Evolutionary conservation across 2,888 invertebrate species (phyloP).

Genomic region (Coelinius sp.): DNA sequence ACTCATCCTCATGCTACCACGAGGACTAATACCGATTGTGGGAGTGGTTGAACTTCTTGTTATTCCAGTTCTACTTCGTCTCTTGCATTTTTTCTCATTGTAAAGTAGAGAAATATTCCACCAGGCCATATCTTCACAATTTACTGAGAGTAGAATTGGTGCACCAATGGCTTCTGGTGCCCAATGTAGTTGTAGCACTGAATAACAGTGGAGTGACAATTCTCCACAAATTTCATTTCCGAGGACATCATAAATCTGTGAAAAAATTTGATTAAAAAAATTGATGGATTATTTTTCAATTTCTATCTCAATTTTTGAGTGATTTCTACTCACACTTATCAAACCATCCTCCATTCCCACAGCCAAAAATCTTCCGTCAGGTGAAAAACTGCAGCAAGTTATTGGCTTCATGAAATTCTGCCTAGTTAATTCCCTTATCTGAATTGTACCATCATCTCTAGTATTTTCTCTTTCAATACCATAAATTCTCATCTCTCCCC

Average conservation of each 20-base stretch:
- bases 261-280: slow-evolving; percentile 15
- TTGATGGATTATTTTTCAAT: neutral
- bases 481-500: slow-evolving; percentile 51
- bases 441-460: neutral
- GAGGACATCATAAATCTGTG: slow-evolving; percentile 59
- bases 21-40: slow-evolving; percentile 46
- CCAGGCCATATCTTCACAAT: slow-evolving; percentile 62
- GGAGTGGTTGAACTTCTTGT: slow-evolving; percentile 53
- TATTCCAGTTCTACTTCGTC: slow-evolving; percentile 56
- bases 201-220: slow-evolving; percentile 56
- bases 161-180: slow-evolving; percentile 53
- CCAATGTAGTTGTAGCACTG: slow-evolving; percentile 63
- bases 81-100: slow-evolving; percentile 43
- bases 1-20: slow-evolving; percentile 45
- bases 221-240: slow-evolving; percentile 47
- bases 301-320: neutral
- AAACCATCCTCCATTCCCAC: slow-evolving; percentile 77
- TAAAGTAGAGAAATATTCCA: slow-evolving; percentile 60
- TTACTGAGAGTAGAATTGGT: slow-evolving; percentile 62
- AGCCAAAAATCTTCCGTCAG: slow-evolving; percentile 75
- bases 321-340: slow-evolving; percentile 73
- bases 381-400: slow-evolving; percentile 69
- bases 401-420: slow-evolving; percentile 42
- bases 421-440: slow-evolving; percentile 35
- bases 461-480: slow-evolving; percentile 46